Conservation (phyloP, 2,113 vertebrate species). For the Sapayoa aenigma region DNA sequence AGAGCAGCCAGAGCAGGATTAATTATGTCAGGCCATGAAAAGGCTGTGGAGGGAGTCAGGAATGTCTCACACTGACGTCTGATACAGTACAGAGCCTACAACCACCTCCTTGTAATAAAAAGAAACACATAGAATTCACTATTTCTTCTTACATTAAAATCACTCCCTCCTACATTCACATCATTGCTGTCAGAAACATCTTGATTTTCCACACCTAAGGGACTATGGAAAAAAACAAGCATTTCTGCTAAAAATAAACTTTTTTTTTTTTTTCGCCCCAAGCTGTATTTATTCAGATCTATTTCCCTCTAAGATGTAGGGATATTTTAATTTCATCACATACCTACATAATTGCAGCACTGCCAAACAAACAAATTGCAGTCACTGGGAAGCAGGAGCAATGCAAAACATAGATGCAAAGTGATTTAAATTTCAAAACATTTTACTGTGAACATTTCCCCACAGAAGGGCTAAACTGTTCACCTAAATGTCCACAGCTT, state of each 20-base stretch:
- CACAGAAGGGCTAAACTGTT: background rate
- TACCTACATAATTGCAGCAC: background rate
- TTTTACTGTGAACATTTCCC: background rate
- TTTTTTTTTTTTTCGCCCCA: background rate
- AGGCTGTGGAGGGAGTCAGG: background rate
- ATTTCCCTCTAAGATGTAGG: background rate
- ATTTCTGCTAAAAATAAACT: constrained; percentile 5
- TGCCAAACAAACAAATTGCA: background rate
- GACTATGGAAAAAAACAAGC: background rate
- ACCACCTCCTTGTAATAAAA: background rate
- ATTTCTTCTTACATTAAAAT: constrained; percentile 20
- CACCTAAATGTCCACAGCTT: background rate
- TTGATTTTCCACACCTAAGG: constrained; percentile 5
- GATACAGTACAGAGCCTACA: background rate
- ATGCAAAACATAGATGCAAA: background rate
- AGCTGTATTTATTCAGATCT: background rate
- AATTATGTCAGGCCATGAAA: background rate
- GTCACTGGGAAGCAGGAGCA: background rate
- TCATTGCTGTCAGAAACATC: constrained; percentile 35
- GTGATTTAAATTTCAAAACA: background rate
- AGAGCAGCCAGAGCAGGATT: background rate
- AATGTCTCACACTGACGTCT: background rate
- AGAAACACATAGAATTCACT: background rate
- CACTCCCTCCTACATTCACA: constrained; percentile 31
- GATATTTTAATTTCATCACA: background rate